Evolutionary conservation across 2,113 vertebrate genomes (phyloP).

Genomic region (Gobiocypris rarus): DNA sequence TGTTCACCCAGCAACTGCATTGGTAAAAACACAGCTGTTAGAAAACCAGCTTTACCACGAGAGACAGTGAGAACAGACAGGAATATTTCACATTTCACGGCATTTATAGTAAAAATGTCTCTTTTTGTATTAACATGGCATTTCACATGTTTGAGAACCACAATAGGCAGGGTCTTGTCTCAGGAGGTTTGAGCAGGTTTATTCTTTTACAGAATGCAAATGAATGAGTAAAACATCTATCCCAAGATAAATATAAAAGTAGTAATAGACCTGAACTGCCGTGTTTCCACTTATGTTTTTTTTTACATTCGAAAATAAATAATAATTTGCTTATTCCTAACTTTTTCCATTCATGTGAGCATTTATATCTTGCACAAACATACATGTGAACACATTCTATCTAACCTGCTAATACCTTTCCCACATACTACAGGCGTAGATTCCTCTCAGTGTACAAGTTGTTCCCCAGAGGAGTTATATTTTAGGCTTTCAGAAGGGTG

Average conservation of each 20-base stretch:
- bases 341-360: not conserved
- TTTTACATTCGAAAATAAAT: no score
- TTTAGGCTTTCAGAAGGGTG: constrained; percentile 5
- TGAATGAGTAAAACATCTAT: not conserved
- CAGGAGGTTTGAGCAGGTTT: not conserved
- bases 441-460: constrained; percentile 23
- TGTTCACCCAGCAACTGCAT: constrained; percentile 17
- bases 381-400: not conserved
- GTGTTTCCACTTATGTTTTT: not conserved
- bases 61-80: not conserved
- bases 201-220: not conserved
- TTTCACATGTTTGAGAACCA: not conserved
- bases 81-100: not conserved
- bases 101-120: not conserved
- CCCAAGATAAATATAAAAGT: not conserved
- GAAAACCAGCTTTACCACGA: not conserved
- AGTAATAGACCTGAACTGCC: not conserved
- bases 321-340: no score
- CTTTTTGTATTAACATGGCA: not conserved
- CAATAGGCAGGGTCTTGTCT: constrained; percentile 1
- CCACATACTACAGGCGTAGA: not conserved
- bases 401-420: not conserved
- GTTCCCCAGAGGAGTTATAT: constrained; percentile 43
- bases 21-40: constrained; percentile 7
- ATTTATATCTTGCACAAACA: not conserved